Evolutionary conservation across 1,140 invertebrate species (phyloP).

Genomic region (Plutomurus gul): DNA sequence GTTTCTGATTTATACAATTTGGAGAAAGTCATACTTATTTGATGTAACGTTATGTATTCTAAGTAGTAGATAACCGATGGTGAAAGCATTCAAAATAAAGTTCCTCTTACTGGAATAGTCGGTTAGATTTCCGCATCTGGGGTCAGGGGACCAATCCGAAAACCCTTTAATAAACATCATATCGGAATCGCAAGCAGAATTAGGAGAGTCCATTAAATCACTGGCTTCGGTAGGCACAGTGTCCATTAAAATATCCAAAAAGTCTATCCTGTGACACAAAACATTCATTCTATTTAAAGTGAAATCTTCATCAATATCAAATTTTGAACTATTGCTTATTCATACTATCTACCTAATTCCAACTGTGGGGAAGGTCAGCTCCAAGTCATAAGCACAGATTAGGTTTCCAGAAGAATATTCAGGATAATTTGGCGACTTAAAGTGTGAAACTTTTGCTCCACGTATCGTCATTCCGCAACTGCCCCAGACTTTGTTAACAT

Average conservation of each 20-base stretch:
- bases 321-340: neutral
- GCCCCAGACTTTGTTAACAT: constrained; percentile 22
- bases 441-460: constrained; percentile 33
- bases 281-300: neutral
- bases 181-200: constrained; percentile 46
- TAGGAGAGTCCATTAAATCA: neutral
- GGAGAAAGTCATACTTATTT: neutral
- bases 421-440: constrained; percentile 45
- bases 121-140: constrained; percentile 47
- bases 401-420: constrained; percentile 19
- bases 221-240: neutral
- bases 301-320: neutral
- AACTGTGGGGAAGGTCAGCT: constrained; percentile 23
- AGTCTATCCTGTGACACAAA: constrained; percentile 14
- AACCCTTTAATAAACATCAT: constrained; percentile 50
- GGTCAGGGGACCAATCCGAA: constrained; percentile 43
- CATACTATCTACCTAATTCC: constrained; percentile 29
- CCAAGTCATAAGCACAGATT: constrained; percentile 40
- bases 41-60: too few species aligned
- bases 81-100: neutral
- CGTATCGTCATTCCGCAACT: constrained; percentile 14
- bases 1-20: neutral
- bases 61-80: too few species aligned
- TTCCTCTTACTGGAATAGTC: constrained; percentile 42
- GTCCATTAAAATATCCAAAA: constrained; percentile 41